Conservation (phyloP, 2,888 invertebrate species). For the Serrognathus titanus region DNA sequence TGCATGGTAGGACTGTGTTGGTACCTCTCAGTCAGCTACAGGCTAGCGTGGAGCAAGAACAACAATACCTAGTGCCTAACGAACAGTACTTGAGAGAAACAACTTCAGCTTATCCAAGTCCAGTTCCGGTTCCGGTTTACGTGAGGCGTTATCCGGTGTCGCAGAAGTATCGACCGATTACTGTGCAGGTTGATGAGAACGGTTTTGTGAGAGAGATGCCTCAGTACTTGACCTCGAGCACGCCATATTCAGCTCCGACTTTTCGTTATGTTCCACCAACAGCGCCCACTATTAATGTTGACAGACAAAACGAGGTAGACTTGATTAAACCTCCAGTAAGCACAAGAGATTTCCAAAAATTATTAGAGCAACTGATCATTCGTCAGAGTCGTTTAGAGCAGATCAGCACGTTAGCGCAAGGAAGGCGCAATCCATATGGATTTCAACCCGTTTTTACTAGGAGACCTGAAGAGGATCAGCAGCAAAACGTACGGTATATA, state of each 20-base stretch:
- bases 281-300: conserved; percentile 26
- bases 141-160: conserved; percentile 6
- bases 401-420: conserved; percentile 47
- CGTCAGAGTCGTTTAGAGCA: conserved; percentile 61
- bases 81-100: conserved; percentile 13
- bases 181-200: conserved; percentile 44
- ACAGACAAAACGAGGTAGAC: conserved; percentile 51
- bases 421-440: not conserved
- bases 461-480: not conserved
- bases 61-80: conserved; percentile 24
- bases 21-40: conserved; percentile 43
- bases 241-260: conserved; percentile 32
- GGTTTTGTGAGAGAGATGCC: conserved; percentile 41
- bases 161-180: conserved; percentile 37
- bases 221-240: conserved; percentile 26
- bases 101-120: not conserved
- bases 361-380: conserved; percentile 63
- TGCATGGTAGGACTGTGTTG: conserved; percentile 41
- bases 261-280: conserved; percentile 19
- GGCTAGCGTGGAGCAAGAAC: conserved; percentile 28
- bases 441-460: not conserved
- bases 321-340: conserved; percentile 67
- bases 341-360: conserved; percentile 65
- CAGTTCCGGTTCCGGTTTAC: conserved; percentile 10
- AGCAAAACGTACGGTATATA: not conserved